A percentile compares a stretch with the other conserved stretches of the same genome.
These are phyloP conservation scores for Zaprionus camerounensis DNA, from an alignment of 1,140 invertebrate genomes.

Conservation along the genomic window DNA sequence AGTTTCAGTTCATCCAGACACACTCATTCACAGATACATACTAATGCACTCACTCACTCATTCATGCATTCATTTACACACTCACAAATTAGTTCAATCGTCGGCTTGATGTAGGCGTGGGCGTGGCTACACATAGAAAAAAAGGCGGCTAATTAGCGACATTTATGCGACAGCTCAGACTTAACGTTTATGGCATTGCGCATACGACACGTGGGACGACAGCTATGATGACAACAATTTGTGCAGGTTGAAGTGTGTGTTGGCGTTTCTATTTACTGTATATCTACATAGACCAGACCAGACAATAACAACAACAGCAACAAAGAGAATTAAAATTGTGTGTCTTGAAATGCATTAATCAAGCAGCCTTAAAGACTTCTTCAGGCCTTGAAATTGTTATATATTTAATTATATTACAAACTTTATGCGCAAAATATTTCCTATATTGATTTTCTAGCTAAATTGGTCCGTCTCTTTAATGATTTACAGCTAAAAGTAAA, in stretches of 20 bases:
- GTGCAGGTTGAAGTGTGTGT: constrained; percentile 13
- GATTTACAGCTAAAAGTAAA: too few species aligned
- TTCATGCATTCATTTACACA: neutral
- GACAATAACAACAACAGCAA: neutral
- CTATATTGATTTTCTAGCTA: too few species aligned
- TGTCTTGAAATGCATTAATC: neutral
- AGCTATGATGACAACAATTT: neutral
- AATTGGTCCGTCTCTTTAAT: too few species aligned
- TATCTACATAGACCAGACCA: neutral
- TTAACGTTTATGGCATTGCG: constrained; percentile 45
- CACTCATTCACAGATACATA: constrained; percentile 1
- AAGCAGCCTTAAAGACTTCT: neutral
- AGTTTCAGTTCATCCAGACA: constrained; percentile 4
- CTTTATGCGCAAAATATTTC: too few species aligned
- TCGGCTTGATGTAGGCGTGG: neutral
- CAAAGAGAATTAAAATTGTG: neutral
- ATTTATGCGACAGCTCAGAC: constrained; percentile 43
- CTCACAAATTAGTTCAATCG: constrained; percentile 47
- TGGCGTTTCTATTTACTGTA: constrained; percentile 16
- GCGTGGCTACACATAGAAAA: constrained; percentile 30
- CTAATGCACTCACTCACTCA: neutral
- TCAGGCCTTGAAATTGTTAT: neutral
- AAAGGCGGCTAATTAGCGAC: constrained; percentile 67
- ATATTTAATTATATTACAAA: too few species aligned
- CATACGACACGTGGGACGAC: constrained; percentile 53